Percentiles rank a stretch among this genome's conserved stretches.
Evolutionary conservation across 2,113 vertebrate species (phyloP).

Genomic region (Thunnus thynnus): DNA sequence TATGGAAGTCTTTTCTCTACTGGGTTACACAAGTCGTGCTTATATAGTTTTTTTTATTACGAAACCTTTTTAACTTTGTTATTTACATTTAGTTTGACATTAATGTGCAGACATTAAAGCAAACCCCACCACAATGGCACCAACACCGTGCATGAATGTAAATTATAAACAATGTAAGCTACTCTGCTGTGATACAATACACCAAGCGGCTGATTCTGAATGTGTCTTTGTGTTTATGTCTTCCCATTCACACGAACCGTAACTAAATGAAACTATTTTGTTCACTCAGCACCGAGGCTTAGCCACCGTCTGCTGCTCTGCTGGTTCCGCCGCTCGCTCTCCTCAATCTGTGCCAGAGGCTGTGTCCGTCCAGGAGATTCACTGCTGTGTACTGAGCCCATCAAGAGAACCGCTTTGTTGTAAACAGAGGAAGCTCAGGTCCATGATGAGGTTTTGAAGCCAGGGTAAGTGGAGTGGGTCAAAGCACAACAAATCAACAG

Average conservation of each 20-base stretch:
- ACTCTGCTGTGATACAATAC: slow-evolving; percentile 22
- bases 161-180: slow-evolving; percentile 39
- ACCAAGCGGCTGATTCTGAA: slow-evolving; percentile 31
- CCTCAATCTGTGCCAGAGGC: slow-evolving; percentile 60
- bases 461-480: slow-evolving; percentile 50
- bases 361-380: slow-evolving; percentile 67
- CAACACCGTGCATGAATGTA: background rate
- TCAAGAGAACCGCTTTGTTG: slow-evolving; percentile 47
- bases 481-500: slow-evolving; percentile 45
- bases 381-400: slow-evolving; percentile 37
- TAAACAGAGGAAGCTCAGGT: slow-evolving; percentile 51
- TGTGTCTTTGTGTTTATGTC: slow-evolving; percentile 51
- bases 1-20: no score
- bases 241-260: slow-evolving; percentile 40
- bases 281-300: slow-evolving; percentile 64
- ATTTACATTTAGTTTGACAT: background rate
- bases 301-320: slow-evolving; percentile 62
- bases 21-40: no score
- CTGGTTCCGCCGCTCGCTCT: slow-evolving; percentile 45
- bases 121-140: background rate
- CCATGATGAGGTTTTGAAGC: slow-evolving; percentile 62
- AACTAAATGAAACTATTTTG: slow-evolving; percentile 68
- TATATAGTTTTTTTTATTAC: background rate
- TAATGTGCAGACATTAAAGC: background rate
- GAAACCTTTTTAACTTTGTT: background rate